phyloP scores from a whole-genome alignment of 1,140 invertebrate genomes.

The Steinernema khuongi region DNA sequence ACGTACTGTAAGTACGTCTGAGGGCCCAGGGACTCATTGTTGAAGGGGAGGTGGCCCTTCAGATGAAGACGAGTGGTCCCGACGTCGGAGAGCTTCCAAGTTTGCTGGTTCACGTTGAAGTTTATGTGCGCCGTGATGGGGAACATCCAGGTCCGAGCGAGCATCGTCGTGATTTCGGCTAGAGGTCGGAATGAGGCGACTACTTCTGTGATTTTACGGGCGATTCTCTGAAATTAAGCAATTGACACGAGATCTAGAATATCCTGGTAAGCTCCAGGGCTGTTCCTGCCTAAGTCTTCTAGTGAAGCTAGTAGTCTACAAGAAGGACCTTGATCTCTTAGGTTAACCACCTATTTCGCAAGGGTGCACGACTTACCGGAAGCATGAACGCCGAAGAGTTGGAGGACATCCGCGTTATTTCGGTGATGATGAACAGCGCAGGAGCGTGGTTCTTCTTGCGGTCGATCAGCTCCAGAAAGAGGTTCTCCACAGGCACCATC shows the following conservation, averaged over 20 bases:
- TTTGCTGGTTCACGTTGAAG: slow-evolving; percentile 14
- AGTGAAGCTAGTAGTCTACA: too few relatives aligned
- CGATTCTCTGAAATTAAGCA: slow-evolving; percentile 23
- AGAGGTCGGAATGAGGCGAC: slow-evolving; percentile 26
- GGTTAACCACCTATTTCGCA: not conserved
- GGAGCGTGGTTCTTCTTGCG: not conserved
- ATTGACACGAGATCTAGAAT: too few relatives aligned
- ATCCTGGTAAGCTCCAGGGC: too few relatives aligned
- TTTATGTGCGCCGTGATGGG: slow-evolving; percentile 24
- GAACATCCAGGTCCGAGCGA: slow-evolving; percentile 24
- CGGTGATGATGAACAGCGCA: not conserved
- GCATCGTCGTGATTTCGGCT: slow-evolving; percentile 26
- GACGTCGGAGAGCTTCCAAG: slow-evolving; percentile 25
- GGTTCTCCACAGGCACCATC: not conserved
- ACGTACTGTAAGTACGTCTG: slow-evolving; percentile 25
- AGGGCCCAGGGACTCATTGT: not conserved
- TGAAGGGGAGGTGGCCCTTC: slow-evolving; percentile 26
- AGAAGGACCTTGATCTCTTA: too few relatives aligned
- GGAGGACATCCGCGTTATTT: not conserved
- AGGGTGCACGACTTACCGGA: not conserved
- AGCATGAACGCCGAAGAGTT: not conserved
- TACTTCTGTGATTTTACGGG: slow-evolving; percentile 21
- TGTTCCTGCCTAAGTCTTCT: too few relatives aligned
- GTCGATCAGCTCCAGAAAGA: not conserved
- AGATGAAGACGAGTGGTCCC: not conserved